Evolutionary conservation across 2,797 vertebrate genomes (phyloP), one percentile per base, ranked within the genome.

Genomic region (Microctenopoma steveboyesi): DNA sequence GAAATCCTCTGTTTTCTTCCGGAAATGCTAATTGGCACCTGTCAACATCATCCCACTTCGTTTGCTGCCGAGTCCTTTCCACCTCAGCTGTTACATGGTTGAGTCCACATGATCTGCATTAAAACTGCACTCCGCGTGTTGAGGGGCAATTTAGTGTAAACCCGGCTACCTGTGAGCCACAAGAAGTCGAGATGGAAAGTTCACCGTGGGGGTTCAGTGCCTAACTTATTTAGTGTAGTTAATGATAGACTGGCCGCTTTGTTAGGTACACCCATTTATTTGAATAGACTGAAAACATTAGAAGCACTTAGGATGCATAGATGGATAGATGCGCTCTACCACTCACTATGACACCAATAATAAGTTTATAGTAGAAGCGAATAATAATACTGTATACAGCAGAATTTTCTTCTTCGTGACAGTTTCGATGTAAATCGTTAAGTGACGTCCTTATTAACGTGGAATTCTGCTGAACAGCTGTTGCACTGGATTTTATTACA

Each of bases 21-120:
- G 10, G 47, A 56, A 61, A 58, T 60, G 27, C 60, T 56, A 82
- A 60, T 42, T 56, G 50, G 25, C 39, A 75, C 47, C 51, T 62
- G 47, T 65, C 56, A 48, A 2, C 61, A n/a, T 53, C 57, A 25
- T 66, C 50, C 43, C 42, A 49, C 58, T 58, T 72, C 3, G 69
- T 76, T 62, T 69, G 64, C 53, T 14, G 18, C 30, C 1, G 52
- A 59, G 35, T 69, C 72, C 40, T 71, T 76, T 71, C 47, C 5
- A 4, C 73, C 30, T 76, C 54, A 28, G 2, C 49, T 60, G 47
- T 56, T 28, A 57, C 43, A 59, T 51, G 43, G 12, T 43, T 42
- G 42, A 39, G 5, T 42, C 59, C 46, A 8, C 43, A 13, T 14
- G 39, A 54, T 60, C 40, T 1, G 35, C 48, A 64, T 54, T 15